Evolutionary conservation across 2,888 invertebrate genomes (phyloP).

Genomic region (Rotaria socialis): DNA sequence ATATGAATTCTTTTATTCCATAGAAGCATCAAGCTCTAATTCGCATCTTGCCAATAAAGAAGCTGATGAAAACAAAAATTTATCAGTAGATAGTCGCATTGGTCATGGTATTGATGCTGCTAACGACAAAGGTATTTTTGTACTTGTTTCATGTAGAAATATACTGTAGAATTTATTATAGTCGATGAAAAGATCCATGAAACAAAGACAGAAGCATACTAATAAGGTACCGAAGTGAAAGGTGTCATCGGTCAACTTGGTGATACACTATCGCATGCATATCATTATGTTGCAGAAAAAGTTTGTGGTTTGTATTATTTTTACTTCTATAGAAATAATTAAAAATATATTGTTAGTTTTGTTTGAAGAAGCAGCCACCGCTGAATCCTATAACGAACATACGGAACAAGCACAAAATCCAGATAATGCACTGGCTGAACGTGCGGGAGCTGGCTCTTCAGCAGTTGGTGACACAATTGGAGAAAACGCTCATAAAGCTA

Average conservation of each 20-base stretch:
- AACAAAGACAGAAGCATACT: background rate
- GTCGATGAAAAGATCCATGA: background rate
- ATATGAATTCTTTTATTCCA: background rate
- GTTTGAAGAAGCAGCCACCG: too few species aligned
- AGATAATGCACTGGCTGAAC: background rate
- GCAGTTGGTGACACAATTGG: background rate
- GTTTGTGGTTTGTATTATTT: background rate
- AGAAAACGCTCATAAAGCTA: background rate
- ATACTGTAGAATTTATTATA: background rate
- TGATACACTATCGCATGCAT: background rate
- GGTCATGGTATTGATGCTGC: background rate
- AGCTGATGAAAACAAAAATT: background rate
- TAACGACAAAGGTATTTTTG: background rate
- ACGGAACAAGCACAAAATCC: background rate
- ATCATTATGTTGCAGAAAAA: background rate
- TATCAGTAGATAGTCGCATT: background rate
- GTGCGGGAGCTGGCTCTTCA: background rate
- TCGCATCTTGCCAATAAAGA: background rate
- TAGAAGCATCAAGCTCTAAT: background rate
- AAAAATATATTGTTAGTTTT: too few species aligned
- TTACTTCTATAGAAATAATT: too few species aligned
- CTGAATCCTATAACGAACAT: too few species aligned
- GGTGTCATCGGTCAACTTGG: background rate
- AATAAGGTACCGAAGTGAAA: background rate
- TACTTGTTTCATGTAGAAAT: background rate